Percentiles rank a stretch among this genome's conserved stretches.
phyloP scores from a whole-genome alignment of 2,888 invertebrate genomes.

The Tribolium freemani region DNA sequence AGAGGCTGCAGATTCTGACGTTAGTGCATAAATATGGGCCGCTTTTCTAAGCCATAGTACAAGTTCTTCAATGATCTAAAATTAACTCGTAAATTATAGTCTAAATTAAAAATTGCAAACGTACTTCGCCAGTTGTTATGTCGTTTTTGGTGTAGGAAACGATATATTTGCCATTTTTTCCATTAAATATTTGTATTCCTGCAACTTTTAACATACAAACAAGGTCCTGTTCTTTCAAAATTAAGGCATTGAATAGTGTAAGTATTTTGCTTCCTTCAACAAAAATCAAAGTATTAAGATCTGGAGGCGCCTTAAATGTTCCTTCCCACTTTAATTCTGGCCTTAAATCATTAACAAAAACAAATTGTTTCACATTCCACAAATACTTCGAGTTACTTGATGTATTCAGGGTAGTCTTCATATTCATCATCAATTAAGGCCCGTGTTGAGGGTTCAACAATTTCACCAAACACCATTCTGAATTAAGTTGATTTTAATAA shows the following conservation, averaged over 20 bases:
- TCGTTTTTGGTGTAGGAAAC: slow-evolving; percentile 48
- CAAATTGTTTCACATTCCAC: neutral
- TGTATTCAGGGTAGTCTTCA: slow-evolving; percentile 58
- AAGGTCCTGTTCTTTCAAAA: slow-evolving; percentile 41
- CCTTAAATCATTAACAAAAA: slow-evolving; percentile 36
- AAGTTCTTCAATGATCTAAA: slow-evolving; percentile 60
- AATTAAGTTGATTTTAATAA: neutral
- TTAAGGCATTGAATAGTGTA: slow-evolving; percentile 45
- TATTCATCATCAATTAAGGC: slow-evolving; percentile 64
- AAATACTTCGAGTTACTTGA: slow-evolving; percentile 47
- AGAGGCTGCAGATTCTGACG: slow-evolving; percentile 56
- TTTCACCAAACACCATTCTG: slow-evolving; percentile 65
- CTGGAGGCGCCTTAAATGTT: slow-evolving; percentile 40
- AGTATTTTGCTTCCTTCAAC: slow-evolving; percentile 50
- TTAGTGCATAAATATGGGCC: slow-evolving; percentile 57
- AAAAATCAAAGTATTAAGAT: slow-evolving; percentile 52
- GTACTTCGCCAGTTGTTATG: slow-evolving; percentile 56
- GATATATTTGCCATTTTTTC: slow-evolving; percentile 48
- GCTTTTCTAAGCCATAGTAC: slow-evolving; percentile 58
- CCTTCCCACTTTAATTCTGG: slow-evolving; percentile 52
- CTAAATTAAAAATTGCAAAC: neutral
- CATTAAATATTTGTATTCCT: slow-evolving; percentile 49
- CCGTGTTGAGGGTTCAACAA: slow-evolving; percentile 64
- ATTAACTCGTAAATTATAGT: slow-evolving; percentile 16
- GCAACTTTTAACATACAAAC: slow-evolving; percentile 45